A percentile compares a stretch with the other conserved stretches of the same genome.
These are phyloP conservation scores for Coreius guichenoti DNA, from an alignment of 2,797 vertebrate genomes.

Conservation along the genomic window DNA sequence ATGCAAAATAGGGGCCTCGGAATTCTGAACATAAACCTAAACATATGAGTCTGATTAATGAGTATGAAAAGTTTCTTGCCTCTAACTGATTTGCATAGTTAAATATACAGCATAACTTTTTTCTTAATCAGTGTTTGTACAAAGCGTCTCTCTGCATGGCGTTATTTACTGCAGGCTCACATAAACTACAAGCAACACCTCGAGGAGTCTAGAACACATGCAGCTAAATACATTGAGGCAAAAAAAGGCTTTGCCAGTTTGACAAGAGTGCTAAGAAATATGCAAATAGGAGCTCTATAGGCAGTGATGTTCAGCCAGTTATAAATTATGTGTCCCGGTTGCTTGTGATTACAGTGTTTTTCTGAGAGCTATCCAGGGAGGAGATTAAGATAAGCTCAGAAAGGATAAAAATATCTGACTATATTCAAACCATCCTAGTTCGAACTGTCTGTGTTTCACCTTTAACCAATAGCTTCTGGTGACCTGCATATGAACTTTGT, in stretches of 20 bases:
- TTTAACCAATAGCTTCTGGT: constrained; percentile 48
- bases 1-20: background rate
- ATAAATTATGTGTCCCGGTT: constrained; percentile 47
- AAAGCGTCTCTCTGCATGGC: background rate
- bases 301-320: constrained; percentile 59
- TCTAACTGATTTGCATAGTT: constrained; percentile 5
- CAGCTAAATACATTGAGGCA: constrained; percentile 51
- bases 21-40: constrained; percentile 10
- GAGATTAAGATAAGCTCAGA: constrained; percentile 29
- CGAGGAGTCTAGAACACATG: constrained; percentile 36
- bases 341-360: constrained; percentile 54
- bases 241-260: constrained; percentile 54
- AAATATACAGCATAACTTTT: background rate
- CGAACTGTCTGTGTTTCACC: constrained; percentile 36
- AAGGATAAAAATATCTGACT: constrained; percentile 9
- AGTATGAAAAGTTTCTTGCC: constrained; percentile 5
- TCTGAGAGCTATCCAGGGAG: constrained; percentile 43
- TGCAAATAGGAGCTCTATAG: constrained; percentile 53
- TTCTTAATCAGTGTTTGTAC: constrained; percentile 8
- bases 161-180: constrained; percentile 9
- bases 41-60: constrained; percentile 13
- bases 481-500: constrained; percentile 53
- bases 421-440: constrained; percentile 14
- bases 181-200: constrained; percentile 45
- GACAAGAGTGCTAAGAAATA: constrained; percentile 56